Evolutionary conservation across 2,888 invertebrate genomes (phyloP).

Genomic region (Harpalus rufipes): DNA sequence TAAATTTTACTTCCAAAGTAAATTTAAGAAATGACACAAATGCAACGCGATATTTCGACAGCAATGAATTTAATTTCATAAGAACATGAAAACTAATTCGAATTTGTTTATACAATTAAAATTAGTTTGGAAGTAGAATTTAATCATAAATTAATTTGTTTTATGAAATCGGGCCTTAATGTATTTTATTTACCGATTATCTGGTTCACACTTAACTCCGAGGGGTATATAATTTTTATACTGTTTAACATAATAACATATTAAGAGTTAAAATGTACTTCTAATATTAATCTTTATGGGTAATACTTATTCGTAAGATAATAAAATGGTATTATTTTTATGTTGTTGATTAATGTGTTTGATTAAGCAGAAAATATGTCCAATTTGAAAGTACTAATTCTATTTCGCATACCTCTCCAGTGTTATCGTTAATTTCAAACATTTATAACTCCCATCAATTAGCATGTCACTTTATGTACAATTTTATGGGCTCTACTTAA

Average conservation of each 20-base stretch:
- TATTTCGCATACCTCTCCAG: slow-evolving; percentile 34
- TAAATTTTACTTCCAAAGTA: no score
- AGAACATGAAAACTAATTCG: no score
- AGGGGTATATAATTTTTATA: not conserved
- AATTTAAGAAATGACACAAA: no score
- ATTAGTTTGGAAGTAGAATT: no score
- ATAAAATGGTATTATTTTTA: slow-evolving; percentile 19
- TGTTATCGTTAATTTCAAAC: slow-evolving; percentile 56
- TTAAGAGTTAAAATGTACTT: not conserved
- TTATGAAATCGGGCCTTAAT: no score
- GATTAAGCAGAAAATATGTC: slow-evolving; percentile 46
- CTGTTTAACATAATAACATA: not conserved
- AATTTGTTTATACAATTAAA: no score
- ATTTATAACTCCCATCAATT: slow-evolving; percentile 49
- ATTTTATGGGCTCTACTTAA: slow-evolving; percentile 33
- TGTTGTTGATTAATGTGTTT: slow-evolving; percentile 13
- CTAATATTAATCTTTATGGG: not conserved
- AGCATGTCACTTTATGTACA: slow-evolving; percentile 29
- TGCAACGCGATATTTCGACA: no score
- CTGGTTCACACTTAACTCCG: not conserved
- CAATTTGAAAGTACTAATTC: slow-evolving; percentile 52
- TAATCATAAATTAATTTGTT: no score
- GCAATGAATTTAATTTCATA: no score
- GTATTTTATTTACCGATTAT: no score
- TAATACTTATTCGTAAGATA: not conserved